Base-by-base conservation (phyloP, 2,888 invertebrate species). In the Harpalus rubripes region DNA sequence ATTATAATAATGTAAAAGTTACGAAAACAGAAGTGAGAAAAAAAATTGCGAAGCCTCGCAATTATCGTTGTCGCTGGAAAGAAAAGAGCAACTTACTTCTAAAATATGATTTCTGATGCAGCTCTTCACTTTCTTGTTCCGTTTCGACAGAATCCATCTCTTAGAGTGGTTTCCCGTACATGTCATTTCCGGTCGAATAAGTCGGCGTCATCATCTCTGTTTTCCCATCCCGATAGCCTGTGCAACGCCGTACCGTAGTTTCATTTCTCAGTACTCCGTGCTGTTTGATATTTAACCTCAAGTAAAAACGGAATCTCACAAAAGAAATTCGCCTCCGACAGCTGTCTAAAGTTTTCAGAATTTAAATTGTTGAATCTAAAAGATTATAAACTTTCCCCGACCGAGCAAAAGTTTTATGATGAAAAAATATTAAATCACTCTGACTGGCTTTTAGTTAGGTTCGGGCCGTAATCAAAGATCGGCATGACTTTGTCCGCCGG, bases 391-490 rank as follows among this genome's bases (percentile, higher is more conserved):
- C 80, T 85, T 85, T 80, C 68, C 65, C 26, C 84, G 18, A 52
- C 52, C 78, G 78, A 61, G 68, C 41, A 72, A 85, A 85, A 85
- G 68, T 85, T 85, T 85, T 80, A 85, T 85, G 79, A 85, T 85
- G 85, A 85, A 85, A 85, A 85, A 85, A 85, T 85, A 85, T 85
- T 80, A 80, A 85, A 85, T 85, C 84, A 84, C 65, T 65, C 61
- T 72, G 79, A 80, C 85, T 85, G 80, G 72, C 68, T 85, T 85
- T 80, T 78, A 72, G 79, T 72, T 80, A 44, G 63, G 59, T 72
- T 79, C 39, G 63, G 44, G 79, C 61, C 58, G 65, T 65, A 79
- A 84, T 84, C 84, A 79, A 80, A 80, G 72, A 79, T 79, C 68
- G 80, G 78, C 84, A 52, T 78, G 59, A 44, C 52, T 84, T 84